Conservation (phyloP, 92 coral and sea anemone species). For the Epizoanthus fatuus region DNA sequence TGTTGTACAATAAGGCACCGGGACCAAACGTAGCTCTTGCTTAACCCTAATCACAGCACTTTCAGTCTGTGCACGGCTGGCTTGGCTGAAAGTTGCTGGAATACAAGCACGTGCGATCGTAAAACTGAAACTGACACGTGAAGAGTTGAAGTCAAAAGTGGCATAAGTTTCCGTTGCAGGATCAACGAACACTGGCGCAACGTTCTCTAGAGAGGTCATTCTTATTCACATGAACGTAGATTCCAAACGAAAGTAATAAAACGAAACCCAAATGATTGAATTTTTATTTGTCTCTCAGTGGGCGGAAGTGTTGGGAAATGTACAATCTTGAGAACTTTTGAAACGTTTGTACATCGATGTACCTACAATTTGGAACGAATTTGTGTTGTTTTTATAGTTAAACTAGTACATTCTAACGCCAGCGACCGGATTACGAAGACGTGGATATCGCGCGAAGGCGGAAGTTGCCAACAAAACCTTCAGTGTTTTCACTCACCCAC, state of each 20-base stretch:
- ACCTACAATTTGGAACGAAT: too few species aligned
- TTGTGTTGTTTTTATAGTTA: too few species aligned
- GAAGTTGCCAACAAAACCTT: constrained; percentile 33
- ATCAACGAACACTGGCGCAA: not conserved
- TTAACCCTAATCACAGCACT: too few species aligned
- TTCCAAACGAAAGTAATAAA: not conserved
- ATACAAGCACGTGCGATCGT: not conserved
- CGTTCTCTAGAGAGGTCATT: not conserved
- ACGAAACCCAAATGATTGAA: not conserved
- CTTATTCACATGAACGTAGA: not conserved
- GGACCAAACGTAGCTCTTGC: too few species aligned
- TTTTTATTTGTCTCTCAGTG: too few species aligned
- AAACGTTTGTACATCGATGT: not conserved
- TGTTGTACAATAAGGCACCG: too few species aligned
- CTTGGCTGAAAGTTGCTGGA: not conserved
- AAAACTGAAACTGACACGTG: constrained; percentile 11
- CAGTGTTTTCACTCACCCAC: not conserved
- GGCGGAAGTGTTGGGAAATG: not conserved
- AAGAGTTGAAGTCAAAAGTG: too few species aligned
- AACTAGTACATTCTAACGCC: too few species aligned
- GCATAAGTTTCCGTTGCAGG: not conserved
- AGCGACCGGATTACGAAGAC: too few species aligned
- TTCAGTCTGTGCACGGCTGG: too few species aligned
- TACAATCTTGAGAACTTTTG: not conserved
- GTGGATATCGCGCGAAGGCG: not conserved